Evolutionary conservation across 2,888 invertebrate genomes (phyloP).

Genomic region (Sericinus montela): DNA sequence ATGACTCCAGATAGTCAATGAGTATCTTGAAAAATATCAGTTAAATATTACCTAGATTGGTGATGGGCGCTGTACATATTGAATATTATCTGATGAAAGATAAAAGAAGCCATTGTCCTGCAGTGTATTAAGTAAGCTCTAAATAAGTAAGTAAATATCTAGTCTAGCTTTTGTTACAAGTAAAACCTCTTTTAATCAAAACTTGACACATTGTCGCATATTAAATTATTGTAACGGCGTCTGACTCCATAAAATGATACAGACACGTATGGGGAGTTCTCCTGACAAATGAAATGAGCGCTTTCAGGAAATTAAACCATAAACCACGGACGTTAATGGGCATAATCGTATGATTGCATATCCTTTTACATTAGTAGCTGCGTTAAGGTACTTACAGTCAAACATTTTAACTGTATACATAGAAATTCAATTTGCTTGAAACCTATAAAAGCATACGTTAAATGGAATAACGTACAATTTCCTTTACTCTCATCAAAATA

Average conservation of each 20-base stretch:
- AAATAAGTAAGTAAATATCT: too few species aligned
- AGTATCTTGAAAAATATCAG: too few species aligned
- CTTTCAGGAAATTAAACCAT: constrained; percentile 75
- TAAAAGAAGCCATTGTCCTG: too few species aligned
- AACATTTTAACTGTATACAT: constrained; percentile 10
- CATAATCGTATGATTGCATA: constrained; percentile 47
- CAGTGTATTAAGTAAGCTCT: too few species aligned
- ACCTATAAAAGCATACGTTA: constrained; percentile 2
- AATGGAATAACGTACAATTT: background rate
- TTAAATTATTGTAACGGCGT: constrained; percentile 48
- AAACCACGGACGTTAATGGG: constrained; percentile 52
- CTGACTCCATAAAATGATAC: constrained; percentile 47
- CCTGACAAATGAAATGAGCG: constrained; percentile 52
- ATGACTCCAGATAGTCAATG: too few species aligned
- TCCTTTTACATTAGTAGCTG: constrained; percentile 31
- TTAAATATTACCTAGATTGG: too few species aligned
- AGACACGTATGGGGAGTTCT: constrained; percentile 41
- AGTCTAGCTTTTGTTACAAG: background rate
- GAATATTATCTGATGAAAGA: too few species aligned
- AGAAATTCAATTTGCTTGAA: constrained; percentile 18
- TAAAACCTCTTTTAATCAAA: constrained; percentile 35
- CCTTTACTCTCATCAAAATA: background rate
- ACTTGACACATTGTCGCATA: constrained; percentile 44
- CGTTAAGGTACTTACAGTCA: constrained; percentile 6
- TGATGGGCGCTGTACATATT: too few species aligned